Percentiles rank a stretch among this genome's conserved stretches.
phyloP scores from a whole-genome alignment of 2,797 vertebrate species.

The Danio choprae region DNA sequence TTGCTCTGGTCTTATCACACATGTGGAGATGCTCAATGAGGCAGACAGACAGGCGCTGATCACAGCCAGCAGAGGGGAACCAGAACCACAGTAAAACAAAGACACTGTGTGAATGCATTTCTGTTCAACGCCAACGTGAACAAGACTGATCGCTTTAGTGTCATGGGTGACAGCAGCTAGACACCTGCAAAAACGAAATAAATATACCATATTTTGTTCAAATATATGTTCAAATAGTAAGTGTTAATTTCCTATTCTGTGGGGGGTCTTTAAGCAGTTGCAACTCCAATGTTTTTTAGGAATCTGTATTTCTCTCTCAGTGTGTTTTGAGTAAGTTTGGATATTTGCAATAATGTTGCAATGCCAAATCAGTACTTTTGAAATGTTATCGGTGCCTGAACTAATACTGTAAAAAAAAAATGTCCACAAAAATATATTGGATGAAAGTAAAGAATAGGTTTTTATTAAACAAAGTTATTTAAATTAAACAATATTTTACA shows the following conservation, averaged over 20 bases:
- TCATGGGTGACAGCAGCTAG: conserved; percentile 40
- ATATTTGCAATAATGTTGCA: too few species aligned
- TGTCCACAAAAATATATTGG: too few species aligned
- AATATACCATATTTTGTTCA: conserved; percentile 7
- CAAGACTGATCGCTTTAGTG: conserved; percentile 43
- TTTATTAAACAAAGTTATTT: too few species aligned
- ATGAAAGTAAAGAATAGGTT: too few species aligned
- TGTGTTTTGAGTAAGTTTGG: too few species aligned
- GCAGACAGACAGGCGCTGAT: conserved; percentile 47
- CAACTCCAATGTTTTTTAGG: too few species aligned
- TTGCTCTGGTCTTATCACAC: conserved; percentile 43
- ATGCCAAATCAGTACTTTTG: too few species aligned
- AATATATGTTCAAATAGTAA: conserved; percentile 19
- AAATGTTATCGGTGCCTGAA: too few species aligned
- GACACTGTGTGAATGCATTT: conserved; percentile 25
- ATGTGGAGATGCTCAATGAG: conserved; percentile 54
- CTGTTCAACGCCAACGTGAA: background rate
- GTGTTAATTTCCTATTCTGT: background rate
- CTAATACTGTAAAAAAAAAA: too few species aligned
- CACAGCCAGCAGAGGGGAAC: conserved; percentile 41
- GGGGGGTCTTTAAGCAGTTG: too few species aligned
- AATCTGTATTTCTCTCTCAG: too few species aligned
- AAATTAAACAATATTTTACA: too few species aligned
- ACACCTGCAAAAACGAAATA: conserved; percentile 50
- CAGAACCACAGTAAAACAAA: conserved; percentile 36